phyloP scores from a whole-genome alignment of 2,797 vertebrate species.

The Sebastes flavidus region DNA sequence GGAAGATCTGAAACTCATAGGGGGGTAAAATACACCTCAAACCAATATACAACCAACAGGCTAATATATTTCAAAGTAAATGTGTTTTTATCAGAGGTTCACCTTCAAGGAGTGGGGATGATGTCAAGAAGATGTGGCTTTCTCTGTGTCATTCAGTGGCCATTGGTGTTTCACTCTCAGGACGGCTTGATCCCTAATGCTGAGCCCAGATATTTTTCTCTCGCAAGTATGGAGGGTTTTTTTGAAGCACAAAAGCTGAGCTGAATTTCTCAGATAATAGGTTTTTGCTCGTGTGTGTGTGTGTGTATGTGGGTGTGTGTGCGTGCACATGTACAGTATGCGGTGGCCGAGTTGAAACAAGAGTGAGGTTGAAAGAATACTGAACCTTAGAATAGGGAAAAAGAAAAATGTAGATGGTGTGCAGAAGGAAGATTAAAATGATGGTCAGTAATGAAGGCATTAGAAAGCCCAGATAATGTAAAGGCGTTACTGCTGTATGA shows the following conservation, averaged over 20 bases:
- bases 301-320: background rate
- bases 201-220: conserved; percentile 8
- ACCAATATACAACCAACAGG: background rate
- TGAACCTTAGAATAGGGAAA: background rate
- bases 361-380: background rate
- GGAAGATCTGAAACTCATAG: background rate
- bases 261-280: conserved; percentile 7
- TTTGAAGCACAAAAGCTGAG: background rate
- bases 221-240: background rate
- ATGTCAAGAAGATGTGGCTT: background rate
- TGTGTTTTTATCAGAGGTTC: background rate
- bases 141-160: background rate
- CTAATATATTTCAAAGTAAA: background rate
- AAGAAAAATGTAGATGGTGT: background rate
- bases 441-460: background rate
- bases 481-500: conserved; percentile 1
- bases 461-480: conserved; percentile 18
- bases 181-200: background rate
- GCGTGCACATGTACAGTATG: background rate
- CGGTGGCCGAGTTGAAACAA: conserved; percentile 1
- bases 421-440: background rate
- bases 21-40: background rate
- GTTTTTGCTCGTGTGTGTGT: background rate
- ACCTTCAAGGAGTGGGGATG: background rate
- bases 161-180: background rate